A percentile compares a stretch with the other conserved stretches of the same genome.
Conservation (phyloP, 1,140 invertebrate genomes). For the Drosophila punjabiensis region DNA sequence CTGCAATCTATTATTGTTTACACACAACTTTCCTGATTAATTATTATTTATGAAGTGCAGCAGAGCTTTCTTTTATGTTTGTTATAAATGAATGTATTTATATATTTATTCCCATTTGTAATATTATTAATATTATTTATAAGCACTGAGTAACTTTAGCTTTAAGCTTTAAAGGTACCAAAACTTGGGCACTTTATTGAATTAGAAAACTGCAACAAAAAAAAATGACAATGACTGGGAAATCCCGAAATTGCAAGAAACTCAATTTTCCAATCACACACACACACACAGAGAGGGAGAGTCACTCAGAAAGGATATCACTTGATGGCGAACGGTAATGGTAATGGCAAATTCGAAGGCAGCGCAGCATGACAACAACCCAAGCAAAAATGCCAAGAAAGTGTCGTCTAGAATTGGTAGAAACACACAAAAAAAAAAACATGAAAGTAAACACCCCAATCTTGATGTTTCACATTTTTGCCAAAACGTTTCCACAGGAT, state of each 20-base stretch:
- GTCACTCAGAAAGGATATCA: slow-evolving; percentile 5
- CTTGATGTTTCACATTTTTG: slow-evolving; percentile 47
- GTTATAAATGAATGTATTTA: background rate
- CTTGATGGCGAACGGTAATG: slow-evolving; percentile 29
- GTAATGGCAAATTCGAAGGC: slow-evolving; percentile 8
- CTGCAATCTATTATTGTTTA: background rate
- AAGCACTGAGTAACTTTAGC: background rate
- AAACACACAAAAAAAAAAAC: background rate
- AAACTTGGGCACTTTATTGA: background rate
- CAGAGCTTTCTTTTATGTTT: background rate
- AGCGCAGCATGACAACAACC: slow-evolving; percentile 9
- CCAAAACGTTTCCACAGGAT: slow-evolving; percentile 50
- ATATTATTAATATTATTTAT: background rate
- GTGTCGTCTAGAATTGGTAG: too few species aligned
- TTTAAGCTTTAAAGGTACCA: background rate
- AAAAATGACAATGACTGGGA: background rate
- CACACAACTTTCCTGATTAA: background rate
- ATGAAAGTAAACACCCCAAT: background rate
- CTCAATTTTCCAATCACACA: slow-evolving; percentile 25
- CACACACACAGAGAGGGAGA: background rate
- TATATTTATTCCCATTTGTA: background rate
- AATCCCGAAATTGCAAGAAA: slow-evolving; percentile 18
- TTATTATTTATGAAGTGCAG: background rate
- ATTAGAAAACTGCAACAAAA: background rate
- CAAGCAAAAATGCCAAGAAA: too few species aligned